phyloP scores from a whole-genome alignment of 2,888 invertebrate species.

The Cylloceria caligata region DNA sequence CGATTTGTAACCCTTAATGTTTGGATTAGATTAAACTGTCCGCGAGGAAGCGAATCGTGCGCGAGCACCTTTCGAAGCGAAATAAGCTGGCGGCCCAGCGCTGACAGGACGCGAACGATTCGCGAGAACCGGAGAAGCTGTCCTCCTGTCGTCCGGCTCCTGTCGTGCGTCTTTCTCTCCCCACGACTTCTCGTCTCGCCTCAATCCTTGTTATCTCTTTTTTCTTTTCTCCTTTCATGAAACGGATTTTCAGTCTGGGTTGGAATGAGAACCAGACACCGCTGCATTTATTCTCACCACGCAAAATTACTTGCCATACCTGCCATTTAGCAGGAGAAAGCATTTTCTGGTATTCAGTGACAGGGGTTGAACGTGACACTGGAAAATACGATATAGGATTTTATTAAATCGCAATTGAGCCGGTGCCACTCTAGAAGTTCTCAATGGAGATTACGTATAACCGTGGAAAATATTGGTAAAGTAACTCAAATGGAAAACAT shows the following conservation, averaged over 20 bases:
- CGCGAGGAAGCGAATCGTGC: conserved; percentile 49
- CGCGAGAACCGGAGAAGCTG: conserved; percentile 43
- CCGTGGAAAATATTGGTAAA: background rate
- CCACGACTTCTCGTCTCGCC: conserved; percentile 20
- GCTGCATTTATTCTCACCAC: conserved; percentile 32
- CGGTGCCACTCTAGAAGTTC: background rate
- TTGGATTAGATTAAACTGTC: conserved; percentile 77
- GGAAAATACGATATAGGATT: background rate
- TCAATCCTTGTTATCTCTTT: conserved; percentile 1
- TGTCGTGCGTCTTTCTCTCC: conserved; percentile 29
- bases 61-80: conserved; percentile 42
- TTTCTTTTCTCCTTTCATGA: conserved; percentile 11
- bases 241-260: conserved; percentile 14
- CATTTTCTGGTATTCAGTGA: conserved; percentile 6
- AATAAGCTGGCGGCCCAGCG: conserved; percentile 57
- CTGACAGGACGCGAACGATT: conserved; percentile 53
- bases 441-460: background rate
- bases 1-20: conserved; percentile 80
- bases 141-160: conserved; percentile 54
- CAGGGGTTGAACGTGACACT: background rate
- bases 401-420: background rate
- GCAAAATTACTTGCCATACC: background rate
- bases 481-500: background rate
- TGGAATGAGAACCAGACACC: background rate
- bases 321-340: background rate